Conservation (phyloP, 53 echinoderm and acorn worm species). For the Mesocentrotus franciscanus region DNA sequence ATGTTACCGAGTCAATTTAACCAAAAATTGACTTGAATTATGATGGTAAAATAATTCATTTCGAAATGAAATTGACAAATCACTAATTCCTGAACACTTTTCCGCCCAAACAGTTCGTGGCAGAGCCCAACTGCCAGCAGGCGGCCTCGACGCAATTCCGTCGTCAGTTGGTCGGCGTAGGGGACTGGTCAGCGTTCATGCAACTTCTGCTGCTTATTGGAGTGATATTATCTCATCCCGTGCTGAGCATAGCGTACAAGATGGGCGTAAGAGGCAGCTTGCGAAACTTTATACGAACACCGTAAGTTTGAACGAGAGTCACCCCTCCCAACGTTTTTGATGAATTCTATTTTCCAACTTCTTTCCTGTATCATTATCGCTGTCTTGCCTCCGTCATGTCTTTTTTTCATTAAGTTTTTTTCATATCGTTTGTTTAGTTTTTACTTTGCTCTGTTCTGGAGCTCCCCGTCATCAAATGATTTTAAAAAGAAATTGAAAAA, state of each 20-base stretch:
- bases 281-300: constrained; percentile 68
- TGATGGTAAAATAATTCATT: too few relatives aligned
- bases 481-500: too few relatives aligned
- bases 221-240: constrained; percentile 68
- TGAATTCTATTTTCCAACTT: background rate
- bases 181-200: constrained; percentile 62
- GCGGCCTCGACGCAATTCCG: constrained; percentile 77
- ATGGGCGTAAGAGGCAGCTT: constrained; percentile 38
- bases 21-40: too few relatives aligned
- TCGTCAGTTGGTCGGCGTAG: constrained; percentile 71
- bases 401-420: too few relatives aligned
- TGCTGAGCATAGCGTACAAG: constrained; percentile 70
- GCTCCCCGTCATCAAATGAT: too few relatives aligned
- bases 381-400: background rate
- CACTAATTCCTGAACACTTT: background rate
- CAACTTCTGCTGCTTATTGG: constrained; percentile 59
- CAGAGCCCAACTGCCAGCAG: constrained; percentile 85
- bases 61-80: background rate
- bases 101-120: constrained; percentile 69
- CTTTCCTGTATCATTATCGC: background rate
- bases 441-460: too few relatives aligned
- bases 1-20: too few relatives aligned
- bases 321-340: background rate
- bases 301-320: constrained; percentile 63
- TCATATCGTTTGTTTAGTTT: too few relatives aligned